A percentile compares a stretch with the other conserved stretches of the same genome.
Conservation (phyloP, 2,797 vertebrate species). For the Pseudomugil tenellus region DNA sequence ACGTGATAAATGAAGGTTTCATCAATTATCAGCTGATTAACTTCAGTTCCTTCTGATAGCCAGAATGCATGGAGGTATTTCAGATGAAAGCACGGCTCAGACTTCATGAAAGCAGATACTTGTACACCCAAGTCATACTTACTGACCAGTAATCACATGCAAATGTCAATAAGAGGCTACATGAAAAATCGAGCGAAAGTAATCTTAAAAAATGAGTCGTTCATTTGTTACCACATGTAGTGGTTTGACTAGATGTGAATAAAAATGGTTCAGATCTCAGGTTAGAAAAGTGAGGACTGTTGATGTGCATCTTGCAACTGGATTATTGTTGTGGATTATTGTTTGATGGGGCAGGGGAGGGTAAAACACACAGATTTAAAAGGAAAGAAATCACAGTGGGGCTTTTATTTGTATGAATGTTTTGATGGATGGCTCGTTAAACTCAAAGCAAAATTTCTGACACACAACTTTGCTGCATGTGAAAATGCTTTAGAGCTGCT, state of each 20-base stretch:
- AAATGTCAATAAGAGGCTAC: not conserved
- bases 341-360: not conserved
- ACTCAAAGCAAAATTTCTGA: conserved; percentile 10
- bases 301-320: conserved; percentile 1
- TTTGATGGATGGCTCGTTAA: not conserved
- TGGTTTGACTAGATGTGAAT: not conserved
- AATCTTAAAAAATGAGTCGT: not conserved
- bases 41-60: not conserved
- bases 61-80: not conserved
- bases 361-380: conserved; percentile 3
- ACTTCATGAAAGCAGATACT: not conserved
- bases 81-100: not conserved
- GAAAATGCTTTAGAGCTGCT: conserved; percentile 12
- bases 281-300: conserved; percentile 1
- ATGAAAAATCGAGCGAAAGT: not conserved
- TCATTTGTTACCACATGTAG: not conserved
- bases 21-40: not conserved
- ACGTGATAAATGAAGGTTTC: not conserved
- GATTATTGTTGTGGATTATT: conserved; percentile 8
- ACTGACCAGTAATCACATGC: not conserved
- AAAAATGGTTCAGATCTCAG: not conserved
- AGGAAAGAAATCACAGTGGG: not conserved
- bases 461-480: not conserved
- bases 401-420: conserved; percentile 4
- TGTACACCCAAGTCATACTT: not conserved